These are phyloP conservation scores for Macrobrachium rosenbergii DNA, from an alignment of 1,140 invertebrate species.

Conservation along the genomic window DNA sequence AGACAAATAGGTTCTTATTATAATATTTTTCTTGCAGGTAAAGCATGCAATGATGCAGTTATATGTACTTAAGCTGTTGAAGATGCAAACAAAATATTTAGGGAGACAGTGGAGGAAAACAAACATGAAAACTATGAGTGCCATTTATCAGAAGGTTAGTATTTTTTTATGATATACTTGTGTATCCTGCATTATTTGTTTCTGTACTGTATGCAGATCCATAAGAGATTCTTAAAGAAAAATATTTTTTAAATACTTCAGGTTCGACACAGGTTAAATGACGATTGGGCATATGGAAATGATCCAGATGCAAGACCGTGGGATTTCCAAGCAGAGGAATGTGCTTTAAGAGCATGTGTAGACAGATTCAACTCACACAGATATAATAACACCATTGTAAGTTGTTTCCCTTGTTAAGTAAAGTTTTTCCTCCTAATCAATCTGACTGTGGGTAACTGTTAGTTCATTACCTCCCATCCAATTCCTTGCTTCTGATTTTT, in stretches of 20 bases:
- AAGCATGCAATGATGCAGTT: constrained; percentile 98
- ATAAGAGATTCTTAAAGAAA: background rate
- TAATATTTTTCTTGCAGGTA: constrained; percentile 73
- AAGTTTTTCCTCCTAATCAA: too few species aligned
- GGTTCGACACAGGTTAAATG: constrained; percentile 90
- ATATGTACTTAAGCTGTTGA: constrained; percentile 94
- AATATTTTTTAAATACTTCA: constrained; percentile 15
- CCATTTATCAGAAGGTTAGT: constrained; percentile 95
- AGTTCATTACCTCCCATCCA: too few species aligned
- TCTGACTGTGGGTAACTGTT: too few species aligned
- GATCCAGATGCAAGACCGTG: constrained; percentile 97
- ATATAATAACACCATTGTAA: constrained; percentile 73
- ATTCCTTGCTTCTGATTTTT: too few species aligned
- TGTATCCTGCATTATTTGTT: background rate
- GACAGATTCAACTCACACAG: constrained; percentile 88
- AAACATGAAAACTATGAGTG: constrained; percentile 99
- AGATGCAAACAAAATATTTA: constrained; percentile 99
- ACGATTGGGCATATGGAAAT: constrained; percentile 99
- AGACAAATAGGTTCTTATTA: background rate
- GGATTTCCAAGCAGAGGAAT: constrained; percentile 99
- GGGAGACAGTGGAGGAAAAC: constrained; percentile 98
- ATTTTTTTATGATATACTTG: constrained; percentile 67
- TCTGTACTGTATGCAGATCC: background rate
- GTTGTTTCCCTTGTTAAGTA: constrained; percentile 3
- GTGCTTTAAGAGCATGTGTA: constrained; percentile 87